Evolutionary conservation across 2,797 vertebrate genomes (phyloP).

Genomic region (Mormyrus proboscirostris): DNA sequence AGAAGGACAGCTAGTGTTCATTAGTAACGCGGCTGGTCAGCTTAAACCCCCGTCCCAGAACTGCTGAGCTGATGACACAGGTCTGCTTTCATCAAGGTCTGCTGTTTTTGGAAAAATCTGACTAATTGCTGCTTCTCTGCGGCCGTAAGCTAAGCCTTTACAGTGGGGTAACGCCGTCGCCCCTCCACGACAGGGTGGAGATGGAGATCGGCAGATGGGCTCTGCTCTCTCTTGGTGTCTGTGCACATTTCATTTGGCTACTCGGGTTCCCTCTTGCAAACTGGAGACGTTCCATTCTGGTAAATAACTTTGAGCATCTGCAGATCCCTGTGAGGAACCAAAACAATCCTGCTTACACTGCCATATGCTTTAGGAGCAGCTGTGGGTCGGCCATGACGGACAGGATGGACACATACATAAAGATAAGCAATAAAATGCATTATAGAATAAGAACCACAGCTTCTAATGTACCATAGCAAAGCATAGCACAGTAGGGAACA

Average conservation of each 20-base stretch:
- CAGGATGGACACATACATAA: not conserved
- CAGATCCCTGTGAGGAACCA: not conserved
- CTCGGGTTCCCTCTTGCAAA: not conserved
- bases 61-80: not conserved
- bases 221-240: not conserved
- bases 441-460: not conserved
- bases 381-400: not conserved
- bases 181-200: not conserved
- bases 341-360: not conserved
- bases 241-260: not conserved
- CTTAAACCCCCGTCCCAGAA: not conserved
- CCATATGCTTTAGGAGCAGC: not conserved
- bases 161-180: not conserved
- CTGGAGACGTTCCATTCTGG: not conserved
- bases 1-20: not conserved
- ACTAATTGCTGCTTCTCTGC: not conserved
- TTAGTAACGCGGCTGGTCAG: not conserved
- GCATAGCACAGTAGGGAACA: not conserved
- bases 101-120: not conserved
- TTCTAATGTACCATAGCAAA: not conserved
- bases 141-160: not conserved
- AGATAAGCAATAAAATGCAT: not conserved
- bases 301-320: not conserved
- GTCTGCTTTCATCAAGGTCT: not conserved
- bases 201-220: not conserved